Evolutionary conservation across 2,797 vertebrate genomes (phyloP), one percentile per base, ranked within the genome.

Genomic region (Acipenser ruthenus): DNA sequence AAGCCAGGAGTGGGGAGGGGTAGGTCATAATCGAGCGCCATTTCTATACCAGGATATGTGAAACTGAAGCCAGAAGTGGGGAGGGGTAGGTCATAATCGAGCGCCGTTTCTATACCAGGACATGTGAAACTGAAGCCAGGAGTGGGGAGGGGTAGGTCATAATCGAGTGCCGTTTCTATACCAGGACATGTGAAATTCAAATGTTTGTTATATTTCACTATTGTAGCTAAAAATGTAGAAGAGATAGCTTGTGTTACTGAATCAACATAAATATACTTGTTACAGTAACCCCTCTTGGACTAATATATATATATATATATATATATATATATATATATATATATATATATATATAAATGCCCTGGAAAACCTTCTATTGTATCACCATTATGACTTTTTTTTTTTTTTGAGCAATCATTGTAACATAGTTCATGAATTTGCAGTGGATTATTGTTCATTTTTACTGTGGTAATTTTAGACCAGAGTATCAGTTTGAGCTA

Each of bases 161-260:
- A 85, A 88, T 87, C 82, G 83, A 89, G 87, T 90, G 88, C 83
- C 88, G 85, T 91, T 87, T 87, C 85, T 90, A 81, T 84, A 84
- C 86, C 84, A 88, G 83, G 84, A 88, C 82, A 83, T 88, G 89
- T 91, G 90, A 92, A 88, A 87, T 93, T 88, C 92, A 89, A 89
- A 91, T 91, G 87, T 91, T 80, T 88, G 78, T 90, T 88, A 86
- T 88, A 87, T 92, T 90, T 91, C 89, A 90, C 91, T 90, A 87
- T 88, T 87, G 89, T 93, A 92, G 90, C 88, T 92, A 84, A 84
- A 37, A 74, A 77, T 84, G 88, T 93, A 93, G 92, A 91, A 90
- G 88, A 92, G 84, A 90, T 92, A 91, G 91, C 87, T 88, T 91
- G 88, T 92, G 93, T 92, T 92, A 93, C 93, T 94, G 92, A 94